phyloP scores from a whole-genome alignment of 1,140 invertebrate genomes.

The Procambarus clarkii region DNA sequence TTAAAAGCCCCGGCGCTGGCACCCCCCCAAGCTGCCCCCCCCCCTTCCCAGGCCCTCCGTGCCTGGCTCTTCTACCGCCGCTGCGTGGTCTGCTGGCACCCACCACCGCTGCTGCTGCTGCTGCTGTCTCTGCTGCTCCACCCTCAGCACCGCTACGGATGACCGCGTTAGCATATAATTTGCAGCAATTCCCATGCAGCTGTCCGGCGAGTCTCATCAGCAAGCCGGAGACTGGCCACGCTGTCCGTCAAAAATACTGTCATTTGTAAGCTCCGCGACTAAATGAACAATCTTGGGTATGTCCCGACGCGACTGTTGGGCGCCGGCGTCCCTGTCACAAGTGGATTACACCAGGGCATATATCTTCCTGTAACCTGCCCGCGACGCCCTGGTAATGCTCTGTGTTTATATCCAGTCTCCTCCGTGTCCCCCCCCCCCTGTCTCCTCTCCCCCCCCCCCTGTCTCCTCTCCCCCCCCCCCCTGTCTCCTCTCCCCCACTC shows the following conservation, averaged over 20 bases:
- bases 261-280: conserved; percentile 52
- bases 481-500: no score
- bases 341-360: conserved; percentile 40
- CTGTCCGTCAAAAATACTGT: conserved; percentile 43
- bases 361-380: conserved; percentile 26
- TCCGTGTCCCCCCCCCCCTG: neutral
- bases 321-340: conserved; percentile 33
- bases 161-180: conserved; percentile 48
- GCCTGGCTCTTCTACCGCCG: neutral
- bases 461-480: no score
- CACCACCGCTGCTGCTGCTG: neutral
- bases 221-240: conserved; percentile 13
- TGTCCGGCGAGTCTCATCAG: conserved; percentile 20
- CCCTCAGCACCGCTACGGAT: neutral
- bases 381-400: conserved; percentile 4
- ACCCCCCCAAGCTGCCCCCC: conserved; percentile 12
- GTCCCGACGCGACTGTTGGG: conserved; percentile 43
- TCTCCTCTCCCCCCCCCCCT: no score
- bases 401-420: neutral
- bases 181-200: conserved; percentile 51
- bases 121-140: neutral
- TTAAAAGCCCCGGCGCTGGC: conserved; percentile 66
- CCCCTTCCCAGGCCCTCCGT: neutral
- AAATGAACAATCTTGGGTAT: conserved; percentile 55
- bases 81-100: neutral